phyloP scores from a whole-genome alignment of 2,888 invertebrate species.

The Amiota mariae region DNA sequence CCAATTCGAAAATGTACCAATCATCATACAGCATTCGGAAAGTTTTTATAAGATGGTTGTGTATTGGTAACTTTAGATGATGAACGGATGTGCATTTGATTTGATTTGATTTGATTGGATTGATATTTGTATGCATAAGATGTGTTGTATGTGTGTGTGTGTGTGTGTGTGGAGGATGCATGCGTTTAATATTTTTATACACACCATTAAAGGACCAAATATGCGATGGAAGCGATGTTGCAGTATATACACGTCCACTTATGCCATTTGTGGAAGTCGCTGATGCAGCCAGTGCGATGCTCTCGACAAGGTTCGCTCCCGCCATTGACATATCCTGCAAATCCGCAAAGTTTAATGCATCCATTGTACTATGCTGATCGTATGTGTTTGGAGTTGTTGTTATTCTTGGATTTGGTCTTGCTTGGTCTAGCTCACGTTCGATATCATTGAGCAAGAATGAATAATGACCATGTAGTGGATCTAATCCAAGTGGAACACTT shows the following conservation, averaged over 20 bases:
- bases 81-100: no score
- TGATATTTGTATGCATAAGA: neutral
- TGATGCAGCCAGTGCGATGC: slow-evolving; percentile 70
- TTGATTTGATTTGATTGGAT: no score
- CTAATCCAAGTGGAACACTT: slow-evolving; percentile 43
- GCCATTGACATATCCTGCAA: slow-evolving; percentile 66
- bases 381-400: slow-evolving; percentile 15
- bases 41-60: no score
- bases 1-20: no score
- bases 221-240: slow-evolving; percentile 92
- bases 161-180: no score
- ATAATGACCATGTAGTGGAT: slow-evolving; percentile 31
- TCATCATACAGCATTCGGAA: no score
- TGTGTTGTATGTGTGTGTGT: neutral
- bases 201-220: slow-evolving; percentile 94
- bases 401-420: slow-evolving; percentile 40
- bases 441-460: slow-evolving; percentile 77
- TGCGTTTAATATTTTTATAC: slow-evolving; percentile 55
- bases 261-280: slow-evolving; percentile 72
- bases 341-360: slow-evolving; percentile 44
- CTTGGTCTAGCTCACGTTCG: slow-evolving; percentile 23
- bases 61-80: no score
- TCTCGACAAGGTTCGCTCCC: slow-evolving; percentile 70
- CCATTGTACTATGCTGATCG: slow-evolving; percentile 19
- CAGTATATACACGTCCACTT: slow-evolving; percentile 86